Conservation (phyloP, 2,113 vertebrate species). For the Oriolus oriolus region DNA sequence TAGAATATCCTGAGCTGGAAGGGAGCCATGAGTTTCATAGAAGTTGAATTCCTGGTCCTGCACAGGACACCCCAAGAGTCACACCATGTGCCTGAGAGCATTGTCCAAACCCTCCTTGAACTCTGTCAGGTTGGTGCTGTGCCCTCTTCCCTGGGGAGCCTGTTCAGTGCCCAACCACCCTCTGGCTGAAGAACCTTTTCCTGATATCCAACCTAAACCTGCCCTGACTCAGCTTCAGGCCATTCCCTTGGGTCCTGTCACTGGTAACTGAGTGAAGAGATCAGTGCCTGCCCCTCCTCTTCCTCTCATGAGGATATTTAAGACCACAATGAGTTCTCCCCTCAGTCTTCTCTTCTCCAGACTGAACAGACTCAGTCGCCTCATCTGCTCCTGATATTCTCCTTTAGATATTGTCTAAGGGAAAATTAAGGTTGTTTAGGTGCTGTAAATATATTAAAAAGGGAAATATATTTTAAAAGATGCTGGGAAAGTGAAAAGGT, state of each 20-base stretch:
- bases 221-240: neutral
- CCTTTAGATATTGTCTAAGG: neutral
- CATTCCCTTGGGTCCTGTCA: neutral
- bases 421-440: neutral
- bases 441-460: neutral
- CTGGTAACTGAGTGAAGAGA: neutral
- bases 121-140: neutral
- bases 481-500: neutral
- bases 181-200: neutral
- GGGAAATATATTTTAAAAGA: neutral
- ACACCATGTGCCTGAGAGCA: neutral
- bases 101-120: neutral
- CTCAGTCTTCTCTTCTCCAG: neutral
- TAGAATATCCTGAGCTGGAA: neutral
- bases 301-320: neutral
- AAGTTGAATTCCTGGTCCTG: neutral
- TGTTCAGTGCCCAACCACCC: neutral
- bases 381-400: neutral
- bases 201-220: neutral
- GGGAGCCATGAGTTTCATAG: too few relatives aligned
- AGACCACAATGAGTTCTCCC: neutral
- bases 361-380: rapidly evolving
- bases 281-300: neutral
- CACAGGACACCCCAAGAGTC: neutral
- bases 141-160: neutral